Evolutionary conservation across 35 echinoderm and acorn worm genomes (phyloP).

Genomic region (Apostichopus japonicus): DNA sequence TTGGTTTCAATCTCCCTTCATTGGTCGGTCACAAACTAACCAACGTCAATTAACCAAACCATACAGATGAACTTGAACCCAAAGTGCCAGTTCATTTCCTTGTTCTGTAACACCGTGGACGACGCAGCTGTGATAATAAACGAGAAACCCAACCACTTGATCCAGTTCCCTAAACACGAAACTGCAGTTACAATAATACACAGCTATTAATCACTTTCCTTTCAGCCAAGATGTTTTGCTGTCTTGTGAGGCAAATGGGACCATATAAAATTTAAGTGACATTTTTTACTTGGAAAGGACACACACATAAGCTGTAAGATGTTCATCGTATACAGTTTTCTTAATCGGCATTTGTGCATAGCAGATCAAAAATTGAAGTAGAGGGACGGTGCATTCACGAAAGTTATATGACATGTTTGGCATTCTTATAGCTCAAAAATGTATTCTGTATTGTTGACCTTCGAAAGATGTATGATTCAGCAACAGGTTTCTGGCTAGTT

Average conservation of each 20-base stretch:
- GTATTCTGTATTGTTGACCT: no score
- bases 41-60: background rate
- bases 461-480: no score
- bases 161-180: slow-evolving; percentile 20
- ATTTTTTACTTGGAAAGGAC: background rate
- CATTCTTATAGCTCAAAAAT: no score
- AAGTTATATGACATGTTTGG: no score
- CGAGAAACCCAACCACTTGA: background rate
- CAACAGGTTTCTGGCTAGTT: no score
- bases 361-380: no score
- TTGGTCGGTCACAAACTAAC: no score
- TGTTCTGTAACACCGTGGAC: background rate
- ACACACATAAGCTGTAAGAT: background rate
- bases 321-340: no score
- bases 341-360: no score
- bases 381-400: no score
- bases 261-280: background rate
- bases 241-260: background rate
- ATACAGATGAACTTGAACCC: background rate
- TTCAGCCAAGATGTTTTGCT: slow-evolving; percentile 1
- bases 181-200: slow-evolving; percentile 33
- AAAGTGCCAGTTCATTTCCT: slow-evolving; percentile 6
- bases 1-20: no score
- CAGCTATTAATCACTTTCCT: slow-evolving; percentile 42
- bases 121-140: slow-evolving; percentile 38